Evolutionary conservation across 1,140 invertebrate species (phyloP), one percentile per base, ranked within the genome.

Genomic region (Gryllus bimaculatus): DNA sequence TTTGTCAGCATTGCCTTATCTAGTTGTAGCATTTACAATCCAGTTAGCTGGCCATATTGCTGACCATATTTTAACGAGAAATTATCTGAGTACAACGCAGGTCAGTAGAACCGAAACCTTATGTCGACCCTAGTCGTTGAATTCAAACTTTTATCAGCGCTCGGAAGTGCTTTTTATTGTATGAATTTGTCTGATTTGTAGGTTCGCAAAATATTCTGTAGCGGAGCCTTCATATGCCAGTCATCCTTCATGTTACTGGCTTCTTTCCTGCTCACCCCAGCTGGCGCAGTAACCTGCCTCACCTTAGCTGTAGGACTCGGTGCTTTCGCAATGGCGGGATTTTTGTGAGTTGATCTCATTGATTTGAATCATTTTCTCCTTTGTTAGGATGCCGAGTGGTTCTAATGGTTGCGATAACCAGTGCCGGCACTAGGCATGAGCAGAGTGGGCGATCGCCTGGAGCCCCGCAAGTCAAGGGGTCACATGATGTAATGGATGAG

Each of bases 281-380:
- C 86, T 1, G 89, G 90, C 76, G 93, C 92, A 39, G 89, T 96
- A 13, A 86, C 90, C 2, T 96, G 90, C 84, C 88, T 98, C 8
- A 94, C 93, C 0, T 89, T 96, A 77, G 94, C 95, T 20, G 94
- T 96, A 10, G 95, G 95, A 0, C 87, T 96, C 13, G 94, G 95
- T 47, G 96, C 94, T 1, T 95, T 96, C 84, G 93, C 95, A 10
- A 96, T 94, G 93, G 92, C 93, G 18, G 95, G 94, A 75, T 89
- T 84, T 84, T 47, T 73, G 78, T 78, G 66, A n/a, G 78, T 78
- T 2, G 8, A 8, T 75, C 1, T 39, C 26, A 39, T 39, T 39
- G 26, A 1, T 39, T 39, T 1, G 26, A 39, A 39, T 39, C 1
- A 39, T 39, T 39, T 39, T 39, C 26, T 39, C 26, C 26, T 39